Percentiles rank a stretch among this genome's conserved stretches.
Conservation (phyloP, 2,888 invertebrate species). For the Eupithecia vulgata region DNA sequence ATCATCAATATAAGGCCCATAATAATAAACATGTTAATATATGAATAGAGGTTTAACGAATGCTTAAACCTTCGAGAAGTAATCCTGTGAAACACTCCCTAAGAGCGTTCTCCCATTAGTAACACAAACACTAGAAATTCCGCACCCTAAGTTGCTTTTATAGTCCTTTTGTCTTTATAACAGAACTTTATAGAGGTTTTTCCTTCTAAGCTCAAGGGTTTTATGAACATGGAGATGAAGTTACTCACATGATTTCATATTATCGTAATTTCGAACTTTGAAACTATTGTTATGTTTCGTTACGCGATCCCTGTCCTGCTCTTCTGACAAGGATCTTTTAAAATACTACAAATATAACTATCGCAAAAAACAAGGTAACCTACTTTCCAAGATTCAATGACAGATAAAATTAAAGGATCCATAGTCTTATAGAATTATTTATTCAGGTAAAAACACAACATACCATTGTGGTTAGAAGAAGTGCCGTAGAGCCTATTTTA, state of each 20-base stretch:
- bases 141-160: slow-evolving; percentile 27
- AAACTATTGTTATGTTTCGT: not conserved
- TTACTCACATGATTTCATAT: slow-evolving; percentile 1
- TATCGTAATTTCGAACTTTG: slow-evolving; percentile 1
- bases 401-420: not conserved
- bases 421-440: too few species aligned
- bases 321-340: not conserved
- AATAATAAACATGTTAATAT: slow-evolving; percentile 6
- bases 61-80: slow-evolving; percentile 26
- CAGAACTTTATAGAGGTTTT: slow-evolving; percentile 22
- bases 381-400: not conserved
- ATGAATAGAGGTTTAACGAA: not conserved
- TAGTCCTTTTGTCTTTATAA: slow-evolving; percentile 33
- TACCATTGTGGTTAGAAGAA: too few species aligned
- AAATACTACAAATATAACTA: not conserved
- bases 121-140: slow-evolving; percentile 33
- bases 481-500: too few species aligned
- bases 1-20: not conserved
- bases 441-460: too few species aligned
- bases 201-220: slow-evolving; percentile 21
- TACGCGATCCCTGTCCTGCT: not conserved
- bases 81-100: slow-evolving; percentile 32
- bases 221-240: slow-evolving; percentile 12
- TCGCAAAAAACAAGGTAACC: not conserved
- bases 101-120: slow-evolving; percentile 33